These are phyloP conservation scores for Carcharodon carcharias DNA, from an alignment of 2,797 vertebrate species.

Conservation along the genomic window DNA sequence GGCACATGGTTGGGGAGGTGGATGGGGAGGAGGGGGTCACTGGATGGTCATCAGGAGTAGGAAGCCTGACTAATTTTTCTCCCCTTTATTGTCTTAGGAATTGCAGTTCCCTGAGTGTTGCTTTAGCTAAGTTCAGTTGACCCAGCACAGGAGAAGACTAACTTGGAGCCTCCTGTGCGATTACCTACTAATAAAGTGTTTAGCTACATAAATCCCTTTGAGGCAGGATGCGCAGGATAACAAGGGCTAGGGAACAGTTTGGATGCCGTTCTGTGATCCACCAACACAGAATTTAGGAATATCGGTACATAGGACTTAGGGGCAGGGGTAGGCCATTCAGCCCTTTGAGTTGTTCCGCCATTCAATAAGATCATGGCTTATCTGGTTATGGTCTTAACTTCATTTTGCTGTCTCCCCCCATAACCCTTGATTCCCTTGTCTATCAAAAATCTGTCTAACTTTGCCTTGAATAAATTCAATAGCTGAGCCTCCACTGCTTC, in stretches of 20 bases:
- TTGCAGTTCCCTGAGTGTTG: background rate
- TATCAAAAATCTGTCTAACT: no score
- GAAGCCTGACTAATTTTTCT: background rate
- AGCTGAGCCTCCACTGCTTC: no score
- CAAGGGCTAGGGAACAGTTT: background rate
- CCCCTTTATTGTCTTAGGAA: background rate
- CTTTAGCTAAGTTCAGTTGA: background rate
- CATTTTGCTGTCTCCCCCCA: no score
- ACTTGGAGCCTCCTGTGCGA: background rate
- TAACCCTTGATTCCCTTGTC: no score
- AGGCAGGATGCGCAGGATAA: background rate
- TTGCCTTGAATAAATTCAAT: no score
- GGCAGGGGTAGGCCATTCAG: no score
- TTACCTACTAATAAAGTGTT: background rate
- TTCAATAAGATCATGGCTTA: no score
- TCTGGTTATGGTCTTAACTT: no score
- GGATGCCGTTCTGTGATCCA: background rate
- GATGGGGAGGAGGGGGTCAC: background rate
- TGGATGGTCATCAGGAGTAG: background rate
- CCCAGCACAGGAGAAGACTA: no score
- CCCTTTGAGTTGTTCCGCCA: no score
- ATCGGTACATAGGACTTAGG: no score
- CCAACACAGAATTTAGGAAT: background rate
- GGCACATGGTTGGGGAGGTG: background rate
- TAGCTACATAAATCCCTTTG: background rate